Conservation (phyloP, 2,113 vertebrate genomes). For the Campylomormyrus numenius region DNA sequence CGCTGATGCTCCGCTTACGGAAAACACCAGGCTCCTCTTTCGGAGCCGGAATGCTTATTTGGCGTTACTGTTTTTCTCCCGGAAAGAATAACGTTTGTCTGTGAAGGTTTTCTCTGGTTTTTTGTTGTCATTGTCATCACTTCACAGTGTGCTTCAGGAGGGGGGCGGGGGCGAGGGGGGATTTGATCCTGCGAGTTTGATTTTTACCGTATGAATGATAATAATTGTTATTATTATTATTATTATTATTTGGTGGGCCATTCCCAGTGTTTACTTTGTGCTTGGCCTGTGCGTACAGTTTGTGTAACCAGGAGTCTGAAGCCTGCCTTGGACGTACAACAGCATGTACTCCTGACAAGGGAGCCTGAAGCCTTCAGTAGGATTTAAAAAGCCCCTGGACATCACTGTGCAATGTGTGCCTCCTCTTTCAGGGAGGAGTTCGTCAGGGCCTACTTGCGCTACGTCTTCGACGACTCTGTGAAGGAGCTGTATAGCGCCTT, state of each 20-base stretch:
- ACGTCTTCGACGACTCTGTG: constrained; percentile 79
- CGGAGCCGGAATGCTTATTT: background rate
- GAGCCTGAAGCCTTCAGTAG: background rate
- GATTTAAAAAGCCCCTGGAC: background rate
- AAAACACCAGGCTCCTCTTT: background rate
- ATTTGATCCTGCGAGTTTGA: background rate
- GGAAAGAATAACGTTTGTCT: background rate
- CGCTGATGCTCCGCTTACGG: background rate
- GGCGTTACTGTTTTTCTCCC: background rate
- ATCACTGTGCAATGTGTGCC: background rate
- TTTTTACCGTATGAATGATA: background rate
- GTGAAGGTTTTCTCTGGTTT: background rate
- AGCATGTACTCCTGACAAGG: background rate
- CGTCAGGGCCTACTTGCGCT: constrained; percentile 85
- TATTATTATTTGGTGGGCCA: background rate
- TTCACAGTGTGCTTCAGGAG: background rate
- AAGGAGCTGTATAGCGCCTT: constrained; percentile 84
- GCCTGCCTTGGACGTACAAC: background rate
- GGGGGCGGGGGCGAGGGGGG: background rate
- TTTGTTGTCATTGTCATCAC: background rate
- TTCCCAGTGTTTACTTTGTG: background rate
- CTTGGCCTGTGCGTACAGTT: background rate
- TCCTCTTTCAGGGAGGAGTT: constrained; percentile 75
- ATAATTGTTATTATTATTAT: background rate
- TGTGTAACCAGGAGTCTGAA: background rate